Percentiles rank a stretch among this genome's conserved stretches.
These are phyloP conservation scores for Tachysurus vachellii DNA, from an alignment of 2,113 vertebrate genomes.

Conservation along the genomic window DNA sequence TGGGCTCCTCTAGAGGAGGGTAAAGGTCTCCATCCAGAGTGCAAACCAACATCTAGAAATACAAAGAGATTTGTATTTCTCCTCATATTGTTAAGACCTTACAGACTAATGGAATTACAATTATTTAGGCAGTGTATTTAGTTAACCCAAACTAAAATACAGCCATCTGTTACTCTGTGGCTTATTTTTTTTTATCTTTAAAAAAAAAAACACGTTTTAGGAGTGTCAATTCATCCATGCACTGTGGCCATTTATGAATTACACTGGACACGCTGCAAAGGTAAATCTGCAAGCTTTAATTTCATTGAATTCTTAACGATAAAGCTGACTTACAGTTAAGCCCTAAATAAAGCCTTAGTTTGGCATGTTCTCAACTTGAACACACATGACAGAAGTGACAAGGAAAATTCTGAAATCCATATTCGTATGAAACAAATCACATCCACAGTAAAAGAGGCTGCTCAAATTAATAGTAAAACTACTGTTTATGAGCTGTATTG, in stretches of 20 bases:
- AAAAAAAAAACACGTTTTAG: too few relatives aligned
- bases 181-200: neutral
- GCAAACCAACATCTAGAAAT: slow-evolving; percentile 89
- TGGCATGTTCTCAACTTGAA: too few relatives aligned
- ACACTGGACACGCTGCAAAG: too few relatives aligned
- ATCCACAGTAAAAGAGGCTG: neutral
- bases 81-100: neutral
- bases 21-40: slow-evolving; percentile 95
- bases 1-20: slow-evolving; percentile 91
- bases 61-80: neutral
- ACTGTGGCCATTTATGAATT: too few relatives aligned
- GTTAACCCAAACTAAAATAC: neutral
- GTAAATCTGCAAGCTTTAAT: too few relatives aligned
- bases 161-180: neutral
- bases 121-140: neutral
- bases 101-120: neutral
- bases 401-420: too few relatives aligned
- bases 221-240: too few relatives aligned
- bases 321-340: too few relatives aligned
- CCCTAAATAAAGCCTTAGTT: too few relatives aligned
- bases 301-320: too few relatives aligned
- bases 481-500: neutral
- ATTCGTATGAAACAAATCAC: too few relatives aligned
- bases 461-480: neutral
- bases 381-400: too few relatives aligned